phyloP scores from a whole-genome alignment of 2,113 vertebrate genomes.

The Chaetodon trifascialis region DNA sequence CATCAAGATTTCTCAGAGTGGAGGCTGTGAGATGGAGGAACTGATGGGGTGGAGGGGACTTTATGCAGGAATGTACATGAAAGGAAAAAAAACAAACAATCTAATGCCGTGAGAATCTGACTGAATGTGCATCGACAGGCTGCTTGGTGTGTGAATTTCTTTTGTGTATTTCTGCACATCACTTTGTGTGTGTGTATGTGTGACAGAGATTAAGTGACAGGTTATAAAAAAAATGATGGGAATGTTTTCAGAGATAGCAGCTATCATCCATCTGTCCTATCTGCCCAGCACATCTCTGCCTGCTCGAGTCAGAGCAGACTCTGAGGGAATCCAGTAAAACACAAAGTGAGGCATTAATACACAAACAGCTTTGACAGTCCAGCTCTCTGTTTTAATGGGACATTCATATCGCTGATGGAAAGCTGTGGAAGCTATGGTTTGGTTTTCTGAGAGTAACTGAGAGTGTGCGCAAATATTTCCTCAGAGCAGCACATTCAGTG shows the following conservation, averaged over 20 bases:
- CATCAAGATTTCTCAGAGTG: neutral
- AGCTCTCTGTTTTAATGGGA: neutral
- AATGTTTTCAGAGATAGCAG: conserved; percentile 53
- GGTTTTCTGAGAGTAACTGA: neutral
- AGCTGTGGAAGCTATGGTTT: neutral
- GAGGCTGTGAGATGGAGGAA: neutral
- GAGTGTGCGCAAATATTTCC: neutral
- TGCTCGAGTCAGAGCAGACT: conserved; percentile 33
- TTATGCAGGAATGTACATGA: neutral
- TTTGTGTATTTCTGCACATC: neutral
- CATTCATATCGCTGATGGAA: neutral
- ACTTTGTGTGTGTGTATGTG: neutral
- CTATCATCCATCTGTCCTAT: conserved; percentile 50
- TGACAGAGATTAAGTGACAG: neutral
- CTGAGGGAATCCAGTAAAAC: conserved; percentile 32
- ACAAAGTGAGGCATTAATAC: neutral
- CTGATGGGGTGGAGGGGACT: neutral
- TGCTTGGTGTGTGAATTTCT: neutral
- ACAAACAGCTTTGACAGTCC: neutral
- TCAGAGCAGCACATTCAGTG: neutral
- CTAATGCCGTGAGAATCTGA: neutral
- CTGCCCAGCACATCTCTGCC: conserved; percentile 32
- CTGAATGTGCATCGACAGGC: neutral
- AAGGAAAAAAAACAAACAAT: neutral
- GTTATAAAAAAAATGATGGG: neutral